Evolutionary conservation across 2,888 invertebrate genomes (phyloP).

Genomic region (Digitonthophagus gazella): DNA sequence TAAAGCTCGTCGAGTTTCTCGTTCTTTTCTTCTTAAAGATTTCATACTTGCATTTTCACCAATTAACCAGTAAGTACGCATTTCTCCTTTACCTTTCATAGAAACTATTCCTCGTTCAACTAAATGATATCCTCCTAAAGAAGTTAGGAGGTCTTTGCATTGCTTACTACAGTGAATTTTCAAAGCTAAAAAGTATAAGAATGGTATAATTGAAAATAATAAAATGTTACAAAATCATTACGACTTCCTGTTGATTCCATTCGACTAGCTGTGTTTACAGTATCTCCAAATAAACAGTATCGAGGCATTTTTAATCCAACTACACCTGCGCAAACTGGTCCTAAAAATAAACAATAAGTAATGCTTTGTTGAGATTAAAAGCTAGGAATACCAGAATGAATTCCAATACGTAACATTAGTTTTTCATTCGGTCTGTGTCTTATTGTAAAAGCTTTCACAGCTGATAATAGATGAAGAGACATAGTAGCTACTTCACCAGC

Average conservation of each 20-base stretch:
- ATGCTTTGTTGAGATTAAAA: background rate
- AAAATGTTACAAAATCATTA: conserved; percentile 49
- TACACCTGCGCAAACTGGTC: conserved; percentile 89
- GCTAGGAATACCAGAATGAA: conserved; percentile 72
- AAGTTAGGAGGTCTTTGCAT: conserved; percentile 67
- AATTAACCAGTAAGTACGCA: conserved; percentile 78
- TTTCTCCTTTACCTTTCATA: conserved; percentile 83
- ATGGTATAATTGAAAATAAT: background rate
- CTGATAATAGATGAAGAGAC: conserved; percentile 82
- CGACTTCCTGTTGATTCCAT: conserved; percentile 83
- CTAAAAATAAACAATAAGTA: conserved; percentile 47
- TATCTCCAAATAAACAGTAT: conserved; percentile 90
- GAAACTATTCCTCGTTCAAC: conserved; percentile 73
- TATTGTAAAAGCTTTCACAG: conserved; percentile 83
- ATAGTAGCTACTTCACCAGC: conserved; percentile 93
- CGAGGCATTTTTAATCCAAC: conserved; percentile 92
- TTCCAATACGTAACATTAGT: conserved; percentile 82
- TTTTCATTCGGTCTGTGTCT: conserved; percentile 83
- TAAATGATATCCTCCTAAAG: conserved; percentile 73
- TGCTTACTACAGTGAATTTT: conserved; percentile 81
- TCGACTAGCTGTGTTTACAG: conserved; percentile 86
- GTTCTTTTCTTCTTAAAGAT: conserved; percentile 56
- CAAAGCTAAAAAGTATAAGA: conserved; percentile 63
- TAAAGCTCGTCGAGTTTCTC: conserved; percentile 53
- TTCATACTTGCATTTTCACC: conserved; percentile 69